Conservation (phyloP, 2,797 vertebrate species). For the Pangasius larnaudii region DNA sequence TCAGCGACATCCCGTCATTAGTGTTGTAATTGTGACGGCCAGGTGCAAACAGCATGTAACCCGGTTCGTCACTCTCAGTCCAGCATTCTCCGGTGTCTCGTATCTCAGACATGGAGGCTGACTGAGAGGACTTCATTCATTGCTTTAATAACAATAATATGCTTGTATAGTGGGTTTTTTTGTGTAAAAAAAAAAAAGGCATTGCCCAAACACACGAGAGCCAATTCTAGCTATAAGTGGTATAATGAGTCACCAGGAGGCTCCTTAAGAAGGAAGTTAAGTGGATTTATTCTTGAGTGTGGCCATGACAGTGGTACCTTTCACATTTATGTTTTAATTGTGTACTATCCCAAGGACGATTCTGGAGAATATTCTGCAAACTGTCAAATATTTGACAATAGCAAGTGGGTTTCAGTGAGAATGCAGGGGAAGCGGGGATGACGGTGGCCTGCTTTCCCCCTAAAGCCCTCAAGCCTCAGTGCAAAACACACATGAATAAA, state of each 20-base stretch:
- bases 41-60: slow-evolving; percentile 67
- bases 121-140: not conserved
- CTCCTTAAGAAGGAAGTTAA: not conserved
- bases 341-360: not conserved
- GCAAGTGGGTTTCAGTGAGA: not conserved
- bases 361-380: not conserved
- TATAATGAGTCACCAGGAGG: not conserved
- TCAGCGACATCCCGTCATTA: slow-evolving; percentile 59
- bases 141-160: not conserved
- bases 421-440: slow-evolving; percentile 36
- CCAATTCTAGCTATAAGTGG: not conserved
- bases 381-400: not conserved
- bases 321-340: not conserved
- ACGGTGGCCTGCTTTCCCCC: slow-evolving; percentile 62
- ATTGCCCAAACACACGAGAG: not conserved
- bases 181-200: not conserved
- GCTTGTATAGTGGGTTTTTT: not conserved
- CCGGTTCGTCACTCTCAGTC: slow-evolving; percentile 55
- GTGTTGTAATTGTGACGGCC: slow-evolving; percentile 61
- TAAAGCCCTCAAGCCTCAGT: slow-evolving; percentile 56
- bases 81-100: not conserved
- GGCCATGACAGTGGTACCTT: not conserved
- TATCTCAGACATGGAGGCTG: not conserved
- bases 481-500: slow-evolving; percentile 67
- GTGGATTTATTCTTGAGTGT: not conserved